Percentiles rank a stretch among this genome's conserved stretches.
phyloP scores from a whole-genome alignment of 64 coral and sea anemone species.

The Orbicella faveolata region DNA sequence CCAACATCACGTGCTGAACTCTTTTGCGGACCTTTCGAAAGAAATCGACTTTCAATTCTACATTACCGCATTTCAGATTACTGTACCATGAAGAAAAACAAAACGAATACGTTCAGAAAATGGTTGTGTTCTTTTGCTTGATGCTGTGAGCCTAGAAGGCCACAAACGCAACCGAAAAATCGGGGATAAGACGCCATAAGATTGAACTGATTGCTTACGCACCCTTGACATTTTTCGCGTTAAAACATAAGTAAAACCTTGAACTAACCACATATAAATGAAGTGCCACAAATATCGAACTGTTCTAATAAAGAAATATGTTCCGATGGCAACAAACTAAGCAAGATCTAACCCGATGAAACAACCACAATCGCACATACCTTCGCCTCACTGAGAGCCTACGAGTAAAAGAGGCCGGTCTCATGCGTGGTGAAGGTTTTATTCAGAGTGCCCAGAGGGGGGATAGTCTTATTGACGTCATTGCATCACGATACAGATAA shows the following conservation, averaged over 20 bases:
- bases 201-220: neutral
- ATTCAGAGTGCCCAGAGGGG: constrained; percentile 43
- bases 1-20: neutral
- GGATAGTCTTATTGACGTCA: constrained; percentile 78
- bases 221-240: neutral
- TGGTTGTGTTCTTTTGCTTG: too few species aligned
- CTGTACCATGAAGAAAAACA: too few species aligned
- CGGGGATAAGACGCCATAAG: neutral
- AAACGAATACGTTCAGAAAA: too few species aligned
- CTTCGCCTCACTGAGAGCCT: constrained; percentile 53
- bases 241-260: neutral
- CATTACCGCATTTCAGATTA: neutral
- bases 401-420: constrained; percentile 61
- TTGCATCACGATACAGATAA: constrained; percentile 6
- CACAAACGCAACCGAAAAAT: neutral
- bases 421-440: constrained; percentile 34
- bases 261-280: neutral
- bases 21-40: neutral
- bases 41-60: neutral
- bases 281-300: neutral
- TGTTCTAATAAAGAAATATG: neutral
- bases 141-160: too few species aligned
- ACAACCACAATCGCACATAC: neutral
- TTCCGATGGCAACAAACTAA: neutral
- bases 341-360: constrained; percentile 24